Conservation (phyloP, 2,888 invertebrate genomes). For the Oligia fasciuncula region DNA sequence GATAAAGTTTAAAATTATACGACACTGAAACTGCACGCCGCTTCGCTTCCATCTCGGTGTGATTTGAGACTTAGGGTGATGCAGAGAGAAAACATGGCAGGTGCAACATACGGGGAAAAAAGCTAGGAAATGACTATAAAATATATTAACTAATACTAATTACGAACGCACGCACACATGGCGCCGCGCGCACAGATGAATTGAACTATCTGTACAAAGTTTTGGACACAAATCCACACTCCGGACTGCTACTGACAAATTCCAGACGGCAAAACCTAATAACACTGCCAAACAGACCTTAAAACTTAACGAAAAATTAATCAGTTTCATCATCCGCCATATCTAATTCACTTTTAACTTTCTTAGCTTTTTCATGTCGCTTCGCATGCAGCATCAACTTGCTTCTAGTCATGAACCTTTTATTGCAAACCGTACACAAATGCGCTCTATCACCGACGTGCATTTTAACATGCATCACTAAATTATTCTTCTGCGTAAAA, state of each 20-base stretch:
- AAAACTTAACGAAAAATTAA: slow-evolving; percentile 11
- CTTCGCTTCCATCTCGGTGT: too few relatives aligned
- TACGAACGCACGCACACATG: too few relatives aligned
- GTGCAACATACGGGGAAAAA: too few relatives aligned
- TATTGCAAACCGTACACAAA: slow-evolving; percentile 77
- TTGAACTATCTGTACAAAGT: too few relatives aligned
- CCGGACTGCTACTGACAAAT: background rate
- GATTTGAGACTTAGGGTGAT: too few relatives aligned
- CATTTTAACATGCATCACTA: slow-evolving; percentile 84
- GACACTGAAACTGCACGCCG: too few relatives aligned
- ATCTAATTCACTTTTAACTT: slow-evolving; percentile 66
- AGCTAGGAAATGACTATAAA: too few relatives aligned
- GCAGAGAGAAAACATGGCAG: too few relatives aligned
- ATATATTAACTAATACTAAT: too few relatives aligned
- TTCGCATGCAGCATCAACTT: slow-evolving; percentile 79
- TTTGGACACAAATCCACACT: too few relatives aligned
- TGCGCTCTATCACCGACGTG: slow-evolving; percentile 80
- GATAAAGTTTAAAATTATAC: too few relatives aligned
- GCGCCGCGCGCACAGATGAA: too few relatives aligned
- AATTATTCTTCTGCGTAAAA: slow-evolving; percentile 84
- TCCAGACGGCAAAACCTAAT: background rate
- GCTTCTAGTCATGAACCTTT: slow-evolving; percentile 80
- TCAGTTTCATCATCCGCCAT: slow-evolving; percentile 37
- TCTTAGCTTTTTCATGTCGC: slow-evolving; percentile 80
- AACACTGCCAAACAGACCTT: background rate